Evolutionary conservation across 2,113 vertebrate genomes (phyloP).

Genomic region (Donacobius atricapilla): DNA sequence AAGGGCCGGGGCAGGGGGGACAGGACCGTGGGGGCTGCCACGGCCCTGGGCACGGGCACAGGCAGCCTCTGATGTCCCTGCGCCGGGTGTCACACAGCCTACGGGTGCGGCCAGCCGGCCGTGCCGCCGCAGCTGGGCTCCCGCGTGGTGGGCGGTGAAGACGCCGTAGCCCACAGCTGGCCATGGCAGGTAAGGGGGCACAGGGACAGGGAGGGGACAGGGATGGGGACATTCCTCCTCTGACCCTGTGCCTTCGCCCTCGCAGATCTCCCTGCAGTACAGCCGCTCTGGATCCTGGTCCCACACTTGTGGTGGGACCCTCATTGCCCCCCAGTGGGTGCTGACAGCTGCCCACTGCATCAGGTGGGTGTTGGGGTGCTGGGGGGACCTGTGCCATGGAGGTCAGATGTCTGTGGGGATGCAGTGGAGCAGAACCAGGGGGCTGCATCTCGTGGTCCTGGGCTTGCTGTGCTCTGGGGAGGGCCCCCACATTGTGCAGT

Average conservation of each 20-base stretch:
- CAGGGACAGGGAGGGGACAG: not conserved
- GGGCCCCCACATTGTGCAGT: fast-evolving
- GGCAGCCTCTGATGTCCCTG: not conserved
- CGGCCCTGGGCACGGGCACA: not conserved
- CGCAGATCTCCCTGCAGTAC: constrained; percentile 88
- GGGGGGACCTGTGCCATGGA: fast-evolving
- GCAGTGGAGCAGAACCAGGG: fast-evolving
- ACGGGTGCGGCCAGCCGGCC: constrained; percentile 83
- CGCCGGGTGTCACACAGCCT: constrained; percentile 57
- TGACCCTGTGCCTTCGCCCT: not conserved
- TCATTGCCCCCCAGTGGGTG: constrained; percentile 79
- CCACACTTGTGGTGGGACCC: constrained; percentile 86
- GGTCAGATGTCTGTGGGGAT: fast-evolving
- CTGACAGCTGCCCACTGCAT: constrained; percentile 77
- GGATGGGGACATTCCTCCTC: not conserved
- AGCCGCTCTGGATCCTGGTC: constrained; percentile 55
- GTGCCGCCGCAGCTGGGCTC: constrained; percentile 61
- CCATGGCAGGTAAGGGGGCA: constrained; percentile 87
- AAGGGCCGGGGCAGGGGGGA: fast-evolving
- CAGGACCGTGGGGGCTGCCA: fast-evolving
- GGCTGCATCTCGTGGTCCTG: too few species aligned
- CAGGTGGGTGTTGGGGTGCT: constrained; percentile 67
- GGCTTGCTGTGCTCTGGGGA: not conserved
- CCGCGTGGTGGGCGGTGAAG: constrained; percentile 86
- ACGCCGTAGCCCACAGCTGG: constrained; percentile 86